Evolutionary conservation across 2,888 invertebrate genomes (phyloP).

Genomic region (Synanthedon myopaeformis): DNA sequence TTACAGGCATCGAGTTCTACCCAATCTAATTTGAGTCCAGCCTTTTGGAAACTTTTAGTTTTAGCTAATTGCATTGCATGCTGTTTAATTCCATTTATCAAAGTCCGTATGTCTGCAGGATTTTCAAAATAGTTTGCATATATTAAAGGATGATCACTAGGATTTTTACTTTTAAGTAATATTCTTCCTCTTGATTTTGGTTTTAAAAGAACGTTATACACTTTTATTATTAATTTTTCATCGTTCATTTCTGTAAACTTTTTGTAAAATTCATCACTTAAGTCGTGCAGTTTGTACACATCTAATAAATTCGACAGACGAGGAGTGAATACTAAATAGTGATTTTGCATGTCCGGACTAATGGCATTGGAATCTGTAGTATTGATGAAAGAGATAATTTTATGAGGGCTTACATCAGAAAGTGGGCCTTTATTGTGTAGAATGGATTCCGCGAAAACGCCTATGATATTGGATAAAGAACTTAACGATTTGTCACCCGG

Average conservation of each 20-base stretch:
- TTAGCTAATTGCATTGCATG: constrained; percentile 23
- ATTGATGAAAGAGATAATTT: constrained; percentile 35
- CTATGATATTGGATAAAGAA: constrained; percentile 25
- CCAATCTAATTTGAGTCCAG: constrained; percentile 33
- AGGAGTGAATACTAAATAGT: constrained; percentile 33
- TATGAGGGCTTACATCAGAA: constrained; percentile 43
- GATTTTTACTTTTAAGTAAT: constrained; percentile 74
- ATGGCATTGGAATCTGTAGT: constrained; percentile 30
- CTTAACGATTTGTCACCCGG: constrained; percentile 22
- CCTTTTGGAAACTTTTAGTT: constrained; percentile 28
- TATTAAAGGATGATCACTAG: constrained; percentile 74
- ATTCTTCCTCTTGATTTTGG: constrained; percentile 78
- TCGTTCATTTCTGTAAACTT: constrained; percentile 29
- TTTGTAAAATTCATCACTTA: constrained; percentile 24
- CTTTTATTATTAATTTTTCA: constrained; percentile 37
- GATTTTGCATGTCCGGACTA: constrained; percentile 37
- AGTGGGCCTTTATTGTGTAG: constrained; percentile 57
- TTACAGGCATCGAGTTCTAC: constrained; percentile 36
- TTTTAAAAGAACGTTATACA: constrained; percentile 71
- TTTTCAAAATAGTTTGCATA: constrained; percentile 74
- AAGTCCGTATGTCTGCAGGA: constrained; percentile 55
- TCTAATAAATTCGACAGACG: constrained; percentile 26
- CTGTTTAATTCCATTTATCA: constrained; percentile 28
- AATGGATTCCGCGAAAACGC: constrained; percentile 51
- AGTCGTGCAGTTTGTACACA: constrained; percentile 22